These are phyloP conservation scores for Tapera naevia DNA, from an alignment of 2,797 vertebrate genomes.

Conservation along the genomic window DNA sequence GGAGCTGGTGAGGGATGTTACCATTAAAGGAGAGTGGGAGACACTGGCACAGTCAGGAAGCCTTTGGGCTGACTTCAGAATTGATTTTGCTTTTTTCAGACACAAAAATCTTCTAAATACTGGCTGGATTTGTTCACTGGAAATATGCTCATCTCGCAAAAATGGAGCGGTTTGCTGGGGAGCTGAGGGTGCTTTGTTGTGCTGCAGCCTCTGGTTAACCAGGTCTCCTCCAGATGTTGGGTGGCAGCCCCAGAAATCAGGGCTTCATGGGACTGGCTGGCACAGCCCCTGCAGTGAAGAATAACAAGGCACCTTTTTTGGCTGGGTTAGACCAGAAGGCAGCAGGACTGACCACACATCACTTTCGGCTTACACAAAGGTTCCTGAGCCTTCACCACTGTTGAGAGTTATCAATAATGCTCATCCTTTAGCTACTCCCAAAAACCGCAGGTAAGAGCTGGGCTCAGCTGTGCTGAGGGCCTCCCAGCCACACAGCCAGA, in stretches of 20 bases:
- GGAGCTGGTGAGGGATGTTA: background rate
- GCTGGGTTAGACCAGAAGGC: background rate
- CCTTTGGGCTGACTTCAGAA: background rate
- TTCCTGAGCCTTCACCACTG: background rate
- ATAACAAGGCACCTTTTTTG: background rate
- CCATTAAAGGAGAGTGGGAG: background rate
- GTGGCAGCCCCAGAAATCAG: rapidly evolving
- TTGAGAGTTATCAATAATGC: background rate
- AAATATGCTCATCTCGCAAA: rapidly evolving
- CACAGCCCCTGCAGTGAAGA: background rate
- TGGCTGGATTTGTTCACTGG: background rate
- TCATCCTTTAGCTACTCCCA: background rate
- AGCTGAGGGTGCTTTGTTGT: background rate
- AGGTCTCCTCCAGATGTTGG: background rate
- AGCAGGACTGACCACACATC: background rate
- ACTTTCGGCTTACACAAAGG: rapidly evolving
- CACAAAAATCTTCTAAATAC: background rate
- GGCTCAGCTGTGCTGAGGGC: background rate
- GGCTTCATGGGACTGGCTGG: background rate
- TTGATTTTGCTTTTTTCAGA: background rate
- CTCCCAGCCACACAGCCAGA: background rate
- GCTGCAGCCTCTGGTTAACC: background rate
- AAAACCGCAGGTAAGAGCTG: background rate
- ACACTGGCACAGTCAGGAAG: background rate
- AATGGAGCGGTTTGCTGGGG: rapidly evolving